Evolutionary conservation across 2,888 invertebrate genomes (phyloP).

Genomic region (Cremastinae sp.): DNA sequence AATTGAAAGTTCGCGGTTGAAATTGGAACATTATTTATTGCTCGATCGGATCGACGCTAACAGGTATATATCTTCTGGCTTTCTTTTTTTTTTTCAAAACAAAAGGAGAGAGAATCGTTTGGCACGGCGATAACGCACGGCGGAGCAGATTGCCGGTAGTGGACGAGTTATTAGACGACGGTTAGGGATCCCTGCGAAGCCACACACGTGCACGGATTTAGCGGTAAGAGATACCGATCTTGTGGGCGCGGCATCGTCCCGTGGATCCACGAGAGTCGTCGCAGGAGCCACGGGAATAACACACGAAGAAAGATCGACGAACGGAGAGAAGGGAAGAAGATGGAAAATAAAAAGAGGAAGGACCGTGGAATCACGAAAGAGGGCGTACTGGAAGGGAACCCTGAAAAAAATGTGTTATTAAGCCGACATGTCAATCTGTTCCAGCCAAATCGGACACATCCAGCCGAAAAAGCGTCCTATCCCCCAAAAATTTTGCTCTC

Average conservation of each 20-base stretch:
- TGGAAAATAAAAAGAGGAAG: background rate
- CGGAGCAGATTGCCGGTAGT: slow-evolving; percentile 52
- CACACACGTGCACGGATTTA: slow-evolving; percentile 47
- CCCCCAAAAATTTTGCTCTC: slow-evolving; percentile 29
- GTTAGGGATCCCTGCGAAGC: slow-evolving; percentile 26
- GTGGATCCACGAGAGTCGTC: slow-evolving; percentile 42
- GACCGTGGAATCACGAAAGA: slow-evolving; percentile 51
- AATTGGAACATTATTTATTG: slow-evolving; percentile 21
- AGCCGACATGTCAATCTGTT: slow-evolving; percentile 67
- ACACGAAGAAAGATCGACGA: no score
- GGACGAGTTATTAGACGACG: slow-evolving; percentile 62
- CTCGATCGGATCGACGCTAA: slow-evolving; percentile 7
- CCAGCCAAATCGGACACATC: slow-evolving; percentile 55
- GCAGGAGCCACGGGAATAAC: slow-evolving; percentile 28
- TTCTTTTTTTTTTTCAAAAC: background rate
- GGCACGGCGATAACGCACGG: slow-evolving; percentile 19
- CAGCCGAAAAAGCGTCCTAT: slow-evolving; percentile 19
- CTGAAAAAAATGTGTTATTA: slow-evolving; percentile 64
- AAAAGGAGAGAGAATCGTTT: slow-evolving; percentile 22
- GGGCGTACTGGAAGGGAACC: slow-evolving; percentile 49
- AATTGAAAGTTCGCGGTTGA: slow-evolving; percentile 16
- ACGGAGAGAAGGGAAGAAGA: no score
- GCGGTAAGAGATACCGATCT: slow-evolving; percentile 47
- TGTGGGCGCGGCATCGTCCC: slow-evolving; percentile 50
- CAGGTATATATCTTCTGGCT: no score